phyloP scores from a whole-genome alignment of 2,797 vertebrate species.

The Neolamprologus multifasciatus region DNA sequence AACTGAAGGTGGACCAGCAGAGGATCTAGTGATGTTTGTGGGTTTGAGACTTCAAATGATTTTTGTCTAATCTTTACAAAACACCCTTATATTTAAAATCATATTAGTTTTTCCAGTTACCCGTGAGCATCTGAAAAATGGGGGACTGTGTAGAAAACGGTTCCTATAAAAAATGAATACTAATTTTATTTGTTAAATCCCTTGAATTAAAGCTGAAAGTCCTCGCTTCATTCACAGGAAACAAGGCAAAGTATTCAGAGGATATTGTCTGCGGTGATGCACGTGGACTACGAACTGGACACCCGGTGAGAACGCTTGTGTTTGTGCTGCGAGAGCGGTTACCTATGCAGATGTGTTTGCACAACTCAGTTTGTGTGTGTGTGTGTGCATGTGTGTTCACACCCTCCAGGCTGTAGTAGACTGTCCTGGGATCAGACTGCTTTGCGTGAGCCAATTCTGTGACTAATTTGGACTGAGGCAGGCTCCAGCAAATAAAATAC shows the following conservation, averaged over 20 bases:
- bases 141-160: neutral
- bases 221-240: neutral
- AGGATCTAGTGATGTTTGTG: neutral
- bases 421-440: constrained; percentile 39
- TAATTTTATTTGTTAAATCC: neutral
- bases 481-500: constrained; percentile 44
- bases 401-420: constrained; percentile 12
- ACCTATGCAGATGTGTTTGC: neutral
- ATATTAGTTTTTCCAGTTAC: rapidly evolving
- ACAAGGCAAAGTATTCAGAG: neutral
- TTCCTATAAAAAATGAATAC: rapidly evolving
- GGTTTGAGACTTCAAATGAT: neutral
- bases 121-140: neutral
- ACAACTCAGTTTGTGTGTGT: neutral
- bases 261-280: neutral
- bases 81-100: neutral
- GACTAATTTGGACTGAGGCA: constrained; percentile 56
- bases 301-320: neutral
- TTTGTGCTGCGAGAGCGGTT: neutral
- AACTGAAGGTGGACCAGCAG: neutral
- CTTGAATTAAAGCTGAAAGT: neutral
- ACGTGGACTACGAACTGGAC: neutral
- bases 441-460: constrained; percentile 45
- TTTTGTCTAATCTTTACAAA: neutral
- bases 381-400: neutral